Percentiles rank a stretch among this genome's conserved stretches.
Evolutionary conservation across 2,113 vertebrate species (phyloP).

Genomic region (Quiscalus mexicanus): DNA sequence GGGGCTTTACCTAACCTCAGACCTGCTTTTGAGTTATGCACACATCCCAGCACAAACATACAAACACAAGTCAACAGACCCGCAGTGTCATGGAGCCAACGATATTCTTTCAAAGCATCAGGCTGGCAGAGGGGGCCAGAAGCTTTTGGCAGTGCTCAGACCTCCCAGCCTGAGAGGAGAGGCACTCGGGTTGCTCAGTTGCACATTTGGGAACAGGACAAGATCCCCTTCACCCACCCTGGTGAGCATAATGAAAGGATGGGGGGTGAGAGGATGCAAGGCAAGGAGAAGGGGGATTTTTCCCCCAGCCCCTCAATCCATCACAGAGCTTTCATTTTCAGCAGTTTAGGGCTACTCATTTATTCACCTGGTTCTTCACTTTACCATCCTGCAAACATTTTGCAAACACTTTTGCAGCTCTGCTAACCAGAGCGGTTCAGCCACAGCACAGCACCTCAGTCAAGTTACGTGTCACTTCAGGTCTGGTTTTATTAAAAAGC

Average conservation of each 20-base stretch:
- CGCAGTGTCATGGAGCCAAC: conserved; percentile 14
- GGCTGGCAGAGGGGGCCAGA: conserved; percentile 20
- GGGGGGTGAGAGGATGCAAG: background rate
- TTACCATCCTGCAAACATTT: background rate
- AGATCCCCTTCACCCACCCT: background rate
- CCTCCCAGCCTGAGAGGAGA: conserved; percentile 53
- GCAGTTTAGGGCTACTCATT: background rate
- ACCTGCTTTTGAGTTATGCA: conserved; percentile 24
- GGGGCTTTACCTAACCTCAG: conserved; percentile 54
- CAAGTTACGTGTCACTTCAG: background rate
- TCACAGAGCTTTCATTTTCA: background rate
- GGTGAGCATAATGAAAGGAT: background rate
- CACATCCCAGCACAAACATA: conserved; percentile 28
- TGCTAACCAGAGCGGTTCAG: background rate
- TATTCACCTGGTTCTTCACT: background rate
- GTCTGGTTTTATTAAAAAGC: background rate
- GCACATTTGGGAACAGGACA: background rate
- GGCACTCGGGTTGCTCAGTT: background rate
- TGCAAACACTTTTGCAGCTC: background rate
- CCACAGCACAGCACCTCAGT: accelerated
- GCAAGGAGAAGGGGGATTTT: background rate
- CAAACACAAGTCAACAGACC: conserved; percentile 36
- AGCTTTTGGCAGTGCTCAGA: conserved; percentile 41
- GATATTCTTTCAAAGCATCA: conserved; percentile 13
- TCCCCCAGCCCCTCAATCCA: background rate